A percentile compares a stretch with the other conserved stretches of the same genome.
Conservation (phyloP, 2,888 invertebrate genomes). For the Drosophila cognata region DNA sequence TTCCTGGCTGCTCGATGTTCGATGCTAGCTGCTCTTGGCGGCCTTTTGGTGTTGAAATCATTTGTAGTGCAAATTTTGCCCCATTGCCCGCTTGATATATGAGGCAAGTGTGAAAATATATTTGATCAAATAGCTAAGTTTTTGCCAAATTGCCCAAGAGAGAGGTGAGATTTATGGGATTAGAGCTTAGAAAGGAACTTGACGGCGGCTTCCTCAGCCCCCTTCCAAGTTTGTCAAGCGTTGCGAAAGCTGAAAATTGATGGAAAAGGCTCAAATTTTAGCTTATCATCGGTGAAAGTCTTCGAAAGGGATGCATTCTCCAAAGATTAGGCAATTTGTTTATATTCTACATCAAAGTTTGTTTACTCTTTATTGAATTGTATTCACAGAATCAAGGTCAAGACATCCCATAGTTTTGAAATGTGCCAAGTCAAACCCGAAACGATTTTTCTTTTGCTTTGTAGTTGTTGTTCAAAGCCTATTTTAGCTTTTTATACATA, state of each 20-base stretch:
- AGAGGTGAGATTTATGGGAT: slow-evolving; percentile 64
- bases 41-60: slow-evolving; percentile 82
- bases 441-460: not conserved
- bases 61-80: slow-evolving; percentile 83
- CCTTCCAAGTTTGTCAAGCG: slow-evolving; percentile 28
- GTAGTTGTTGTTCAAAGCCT: not conserved
- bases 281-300: slow-evolving; percentile 35
- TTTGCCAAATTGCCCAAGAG: slow-evolving; percentile 56
- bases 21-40: slow-evolving; percentile 54
- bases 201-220: slow-evolving; percentile 2
- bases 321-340: not conserved
- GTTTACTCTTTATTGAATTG: not conserved
- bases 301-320: slow-evolving; percentile 9
- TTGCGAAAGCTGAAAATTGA: slow-evolving; percentile 3
- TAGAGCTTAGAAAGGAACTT: slow-evolving; percentile 65
- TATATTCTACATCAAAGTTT: not conserved
- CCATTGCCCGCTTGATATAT: slow-evolving; percentile 75
- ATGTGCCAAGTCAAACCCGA: not conserved
- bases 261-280: slow-evolving; percentile 2
- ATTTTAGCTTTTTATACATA: not conserved
- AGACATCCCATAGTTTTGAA: not conserved
- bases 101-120: slow-evolving; percentile 81
- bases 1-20: slow-evolving; percentile 25
- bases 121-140: slow-evolving; percentile 72
- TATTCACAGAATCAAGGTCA: not conserved